Evolutionary conservation across 2,113 vertebrate species (phyloP).

Genomic region (Leptobrachium ailaonicum): DNA sequence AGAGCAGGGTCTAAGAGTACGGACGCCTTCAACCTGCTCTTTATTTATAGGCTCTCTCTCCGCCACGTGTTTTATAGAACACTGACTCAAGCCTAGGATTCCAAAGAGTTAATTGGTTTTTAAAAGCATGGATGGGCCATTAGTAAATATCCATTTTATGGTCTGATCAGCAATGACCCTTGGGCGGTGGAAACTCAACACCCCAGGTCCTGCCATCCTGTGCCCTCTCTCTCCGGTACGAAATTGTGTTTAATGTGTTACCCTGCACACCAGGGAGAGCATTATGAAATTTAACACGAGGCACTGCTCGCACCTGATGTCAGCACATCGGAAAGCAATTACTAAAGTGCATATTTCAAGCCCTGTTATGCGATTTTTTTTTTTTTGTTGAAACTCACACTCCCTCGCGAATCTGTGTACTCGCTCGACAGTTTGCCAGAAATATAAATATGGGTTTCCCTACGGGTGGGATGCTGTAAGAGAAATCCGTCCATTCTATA

Average conservation of each 20-base stretch:
- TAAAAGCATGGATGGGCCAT: constrained; percentile 51
- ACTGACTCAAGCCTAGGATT: constrained; percentile 37
- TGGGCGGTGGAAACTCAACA: constrained; percentile 63
- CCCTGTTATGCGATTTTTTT: constrained; percentile 1
- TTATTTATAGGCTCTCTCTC: background rate
- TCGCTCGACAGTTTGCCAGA: background rate
- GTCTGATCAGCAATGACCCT: constrained; percentile 59
- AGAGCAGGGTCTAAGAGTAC: background rate
- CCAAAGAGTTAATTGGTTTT: constrained; percentile 42
- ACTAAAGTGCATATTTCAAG: constrained; percentile 26
- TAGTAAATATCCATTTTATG: constrained; percentile 57
- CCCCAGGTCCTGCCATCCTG: constrained; percentile 54
- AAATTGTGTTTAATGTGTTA: constrained; percentile 41
- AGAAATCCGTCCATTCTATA: background rate
- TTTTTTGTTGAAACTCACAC: background rate
- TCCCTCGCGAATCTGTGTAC: background rate
- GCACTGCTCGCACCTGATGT: constrained; percentile 36
- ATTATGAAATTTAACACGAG: constrained; percentile 27
- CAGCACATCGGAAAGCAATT: constrained; percentile 30
- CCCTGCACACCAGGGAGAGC: constrained; percentile 2
- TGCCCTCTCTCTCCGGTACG: constrained; percentile 42
- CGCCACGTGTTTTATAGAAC: background rate
- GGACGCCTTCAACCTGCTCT: background rate
- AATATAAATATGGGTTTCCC: background rate
- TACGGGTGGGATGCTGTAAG: constrained; percentile 1